Evolutionary conservation across 2,888 invertebrate genomes (phyloP), one percentile per base, ranked within the genome.

Genomic region (Pyrgus malvae): DNA sequence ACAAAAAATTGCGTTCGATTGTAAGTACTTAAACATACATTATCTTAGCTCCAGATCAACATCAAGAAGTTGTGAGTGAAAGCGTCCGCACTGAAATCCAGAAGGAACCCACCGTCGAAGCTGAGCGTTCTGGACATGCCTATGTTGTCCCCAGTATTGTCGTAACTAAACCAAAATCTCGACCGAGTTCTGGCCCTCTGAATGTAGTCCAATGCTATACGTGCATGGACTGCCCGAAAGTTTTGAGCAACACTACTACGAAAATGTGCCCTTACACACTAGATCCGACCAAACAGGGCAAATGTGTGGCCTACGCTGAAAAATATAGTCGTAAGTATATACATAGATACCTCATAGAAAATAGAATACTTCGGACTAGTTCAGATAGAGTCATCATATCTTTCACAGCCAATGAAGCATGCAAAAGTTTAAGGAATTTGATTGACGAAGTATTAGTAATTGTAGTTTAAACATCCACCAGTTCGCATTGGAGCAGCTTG

Each of bases 271-370:
- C 81, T 0, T 65, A 64, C 12, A 66, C 69, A 2, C 54, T 59
- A 1, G 74, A 79, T 29, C 45, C 62, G 1, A 46, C 58, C 0
- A 80, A 72, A 56, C 64, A 64, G 49, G 68, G 67, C 17, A 78
- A 68, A 59, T 87, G 87, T 60, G 72, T 87, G 5, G 65, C 67
- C 1, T 87, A 80, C 56, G 65, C 72, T 0, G 84, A 86, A 48
- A 72, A 76, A 50, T 84, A 80, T 54, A 66, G 55, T 58, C 66
- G 83, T 83, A 62, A 80, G 79, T 77, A 58, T 27, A 2, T 12
- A n/a, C n/a, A n/a, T n/a, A n/a, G n/a, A n/a, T n/a, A n/a, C n/a
- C n/a, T n/a, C n/a, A n/a, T n/a, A n/a, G n/a, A n/a, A n/a, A n/a
- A n/a, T n/a, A n/a, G n/a, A n/a, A n/a, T n/a, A n/a, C n/a, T n/a